Conservation (phyloP, 2,797 vertebrate genomes). For the Ibycter americanus region DNA sequence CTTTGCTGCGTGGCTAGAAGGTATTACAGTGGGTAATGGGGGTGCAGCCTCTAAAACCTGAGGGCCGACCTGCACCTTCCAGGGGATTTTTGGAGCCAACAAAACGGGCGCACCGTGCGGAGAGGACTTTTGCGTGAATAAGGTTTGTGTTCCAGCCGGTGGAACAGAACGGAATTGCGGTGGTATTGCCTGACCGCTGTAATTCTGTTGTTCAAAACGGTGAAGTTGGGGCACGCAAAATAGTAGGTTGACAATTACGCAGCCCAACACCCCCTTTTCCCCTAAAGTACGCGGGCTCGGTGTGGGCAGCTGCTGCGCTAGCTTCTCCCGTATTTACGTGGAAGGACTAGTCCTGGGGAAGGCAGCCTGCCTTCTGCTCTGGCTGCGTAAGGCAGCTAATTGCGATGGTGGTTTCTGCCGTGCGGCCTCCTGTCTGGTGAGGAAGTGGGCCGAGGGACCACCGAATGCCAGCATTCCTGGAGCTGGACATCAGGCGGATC, state of each 20-base stretch:
- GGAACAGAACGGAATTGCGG: fast-evolving
- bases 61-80: neutral
- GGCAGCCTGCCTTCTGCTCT: neutral
- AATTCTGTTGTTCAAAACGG: neutral
- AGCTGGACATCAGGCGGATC: neutral
- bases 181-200: neutral
- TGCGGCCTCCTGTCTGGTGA: neutral
- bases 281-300: neutral
- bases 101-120: fast-evolving
- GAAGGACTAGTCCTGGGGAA: neutral
- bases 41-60: neutral
- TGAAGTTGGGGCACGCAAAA: neutral
- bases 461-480: neutral
- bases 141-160: neutral
- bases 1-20: neutral
- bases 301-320: neutral
- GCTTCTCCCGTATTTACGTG: neutral
- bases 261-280: neutral
- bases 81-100: neutral
- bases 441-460: slow-evolving; percentile 42
- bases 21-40: neutral
- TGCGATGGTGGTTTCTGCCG: fast-evolving
- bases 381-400: neutral
- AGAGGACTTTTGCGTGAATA: neutral
- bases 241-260: neutral